These are phyloP conservation scores for Holacanthella duospinosa DNA, from an alignment of 2,888 invertebrate species.

Conservation along the genomic window DNA sequence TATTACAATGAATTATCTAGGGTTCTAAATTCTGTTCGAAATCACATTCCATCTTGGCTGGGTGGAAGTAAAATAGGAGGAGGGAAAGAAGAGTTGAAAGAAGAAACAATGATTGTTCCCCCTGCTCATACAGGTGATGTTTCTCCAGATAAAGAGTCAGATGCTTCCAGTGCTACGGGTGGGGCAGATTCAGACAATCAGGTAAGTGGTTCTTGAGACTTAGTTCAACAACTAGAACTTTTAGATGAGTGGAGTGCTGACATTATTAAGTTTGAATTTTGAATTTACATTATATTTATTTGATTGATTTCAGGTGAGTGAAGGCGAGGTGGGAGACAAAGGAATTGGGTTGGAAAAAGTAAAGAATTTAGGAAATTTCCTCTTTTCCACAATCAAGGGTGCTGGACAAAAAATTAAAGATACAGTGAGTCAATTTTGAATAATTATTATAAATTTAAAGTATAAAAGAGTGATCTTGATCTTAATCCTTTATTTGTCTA, in stretches of 20 bases:
- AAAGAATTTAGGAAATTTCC: conserved; percentile 80
- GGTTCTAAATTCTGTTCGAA: conserved; percentile 32
- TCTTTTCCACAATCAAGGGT: conserved; percentile 91
- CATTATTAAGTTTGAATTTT: background rate
- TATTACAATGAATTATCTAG: conserved; percentile 14
- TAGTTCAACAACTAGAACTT: background rate
- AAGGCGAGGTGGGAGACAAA: conserved; percentile 24
- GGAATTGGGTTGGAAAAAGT: conserved; percentile 44
- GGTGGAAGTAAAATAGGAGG: conserved; percentile 23
- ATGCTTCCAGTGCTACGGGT: conserved; percentile 64
- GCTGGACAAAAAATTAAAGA: conserved; percentile 85
- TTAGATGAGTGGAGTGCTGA: background rate
- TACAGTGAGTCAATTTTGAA: conserved; percentile 48
- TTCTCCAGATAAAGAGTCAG: conserved; percentile 30
- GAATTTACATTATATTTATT: background rate
- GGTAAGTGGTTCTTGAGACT: conserved; percentile 39
- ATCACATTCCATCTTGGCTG: conserved; percentile 34
- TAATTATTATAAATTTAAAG: background rate
- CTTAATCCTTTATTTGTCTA: conserved; percentile 43
- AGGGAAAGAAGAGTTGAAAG: conserved; percentile 14
- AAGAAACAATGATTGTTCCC: conserved; percentile 18
- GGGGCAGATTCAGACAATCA: conserved; percentile 75
- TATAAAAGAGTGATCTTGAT: background rate
- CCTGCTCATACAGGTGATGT: conserved; percentile 24
- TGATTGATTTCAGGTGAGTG: conserved; percentile 5